Conservation (phyloP, 2,797 vertebrate genomes). For the Varecia variegata region DNA sequence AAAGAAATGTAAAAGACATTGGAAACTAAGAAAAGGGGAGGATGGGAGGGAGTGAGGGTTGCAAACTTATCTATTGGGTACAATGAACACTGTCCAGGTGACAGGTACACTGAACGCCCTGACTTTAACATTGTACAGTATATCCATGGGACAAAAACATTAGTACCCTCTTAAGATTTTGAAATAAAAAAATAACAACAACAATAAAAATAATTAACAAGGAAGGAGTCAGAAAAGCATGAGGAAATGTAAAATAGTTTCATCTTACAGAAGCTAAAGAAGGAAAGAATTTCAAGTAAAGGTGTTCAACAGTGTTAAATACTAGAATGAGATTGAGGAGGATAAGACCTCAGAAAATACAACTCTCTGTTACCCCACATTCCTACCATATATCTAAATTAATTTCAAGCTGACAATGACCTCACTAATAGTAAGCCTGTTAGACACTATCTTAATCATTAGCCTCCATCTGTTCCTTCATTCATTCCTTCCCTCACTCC, state of each 20-base stretch:
- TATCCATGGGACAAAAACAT: not conserved
- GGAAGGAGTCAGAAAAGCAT: not conserved
- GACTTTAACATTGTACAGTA: not conserved
- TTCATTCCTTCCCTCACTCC: not conserved
- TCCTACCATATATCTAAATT: not conserved
- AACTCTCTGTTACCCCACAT: not conserved
- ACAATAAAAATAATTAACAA: not conserved
- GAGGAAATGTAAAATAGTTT: not conserved
- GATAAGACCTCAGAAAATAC: not conserved
- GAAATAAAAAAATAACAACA: not conserved
- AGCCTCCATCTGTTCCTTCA: not conserved
- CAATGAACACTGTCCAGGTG: not conserved
- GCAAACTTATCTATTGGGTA: not conserved
- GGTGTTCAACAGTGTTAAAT: not conserved
- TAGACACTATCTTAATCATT: not conserved
- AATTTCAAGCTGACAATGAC: constrained; percentile 21
- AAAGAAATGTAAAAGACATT: not conserved
- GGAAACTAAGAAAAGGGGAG: not conserved
- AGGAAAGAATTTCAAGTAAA: not conserved
- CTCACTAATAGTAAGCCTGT: not conserved
- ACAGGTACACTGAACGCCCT: not conserved
- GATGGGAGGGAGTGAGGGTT: not conserved
- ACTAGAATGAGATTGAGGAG: not conserved
- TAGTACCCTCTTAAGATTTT: not conserved
- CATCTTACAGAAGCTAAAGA: not conserved